Evolutionary conservation across 2,888 invertebrate species (phyloP), one percentile per base, ranked within the genome.

Genomic region (Laothoe populi): DNA sequence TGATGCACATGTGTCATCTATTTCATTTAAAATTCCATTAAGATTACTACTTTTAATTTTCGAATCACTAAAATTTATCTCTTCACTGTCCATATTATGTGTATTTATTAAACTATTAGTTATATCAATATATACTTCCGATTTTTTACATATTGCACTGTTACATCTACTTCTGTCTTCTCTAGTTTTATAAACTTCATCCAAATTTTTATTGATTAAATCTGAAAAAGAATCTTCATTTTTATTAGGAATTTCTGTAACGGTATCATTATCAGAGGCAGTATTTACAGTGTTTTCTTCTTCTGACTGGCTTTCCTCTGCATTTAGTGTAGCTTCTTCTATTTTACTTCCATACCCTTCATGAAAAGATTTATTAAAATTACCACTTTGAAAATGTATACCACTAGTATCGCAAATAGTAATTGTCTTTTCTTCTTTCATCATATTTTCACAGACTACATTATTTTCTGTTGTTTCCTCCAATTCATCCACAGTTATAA

Each of bases 221-320:
- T 53, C 53, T 53, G 53, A 53, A 53, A 53, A 31, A 53, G 53
- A 53, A 53, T 53, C 53, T 53, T 53, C 53, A 53, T 53, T 53
- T 53, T 53, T 53, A 53, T 53, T 35, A 53, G 53, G 53, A 53
- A 53, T 35, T 53, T 53, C 53, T 53, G 19, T 10, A 19, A 11
- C 35, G 10, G 53, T 31, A 53, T 53, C 53, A 53, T 31, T 53
- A 26, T 59, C 60, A 60, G 31, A 42, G 23, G 13, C n/a, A 60
- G 44, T 16, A 44, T 61, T 61, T 21, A 42, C 49, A 31, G 21
- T 40, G 19, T 19, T 53, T 24, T 40, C 16, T 21, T 60, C 40
- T 26, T 40, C 38, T 40, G 40, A 7, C 40, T 49, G 40, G 38
- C 24, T 24, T 26, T 13, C 42, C 19, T 44, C 42, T 19, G 48